A percentile compares a stretch with the other conserved stretches of the same genome.
Conservation (phyloP, 2,113 vertebrate genomes). For the Ovibos moschatus region DNA sequence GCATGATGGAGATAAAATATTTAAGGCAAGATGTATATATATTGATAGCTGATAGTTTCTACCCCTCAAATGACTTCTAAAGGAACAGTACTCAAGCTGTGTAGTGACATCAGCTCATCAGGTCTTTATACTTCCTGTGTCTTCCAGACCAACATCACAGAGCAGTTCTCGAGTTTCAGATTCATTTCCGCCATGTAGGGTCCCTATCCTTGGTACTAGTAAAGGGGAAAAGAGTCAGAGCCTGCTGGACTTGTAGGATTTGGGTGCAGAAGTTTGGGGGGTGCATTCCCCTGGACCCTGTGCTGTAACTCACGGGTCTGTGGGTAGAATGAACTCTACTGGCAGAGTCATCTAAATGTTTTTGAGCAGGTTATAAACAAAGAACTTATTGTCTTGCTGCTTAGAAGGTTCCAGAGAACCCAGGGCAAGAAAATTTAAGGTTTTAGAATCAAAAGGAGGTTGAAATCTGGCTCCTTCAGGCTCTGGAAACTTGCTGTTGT, state of each 20-base stretch:
- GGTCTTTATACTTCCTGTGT: too few relatives aligned
- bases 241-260: not conserved
- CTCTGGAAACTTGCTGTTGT: not conserved
- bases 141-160: not conserved
- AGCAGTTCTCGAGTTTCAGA: not conserved
- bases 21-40: not conserved
- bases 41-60: not conserved
- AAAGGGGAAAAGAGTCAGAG: not conserved
- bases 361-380: not conserved
- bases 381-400: not conserved
- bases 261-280: not conserved
- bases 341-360: not conserved
- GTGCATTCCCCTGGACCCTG: not conserved
- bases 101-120: not conserved
- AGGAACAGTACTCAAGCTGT: not conserved
- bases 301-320: not conserved
- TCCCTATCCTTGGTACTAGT: not conserved
- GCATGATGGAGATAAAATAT: not conserved
- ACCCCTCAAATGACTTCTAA: not conserved
- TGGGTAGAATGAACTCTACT: not conserved
- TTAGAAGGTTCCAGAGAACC: not conserved
- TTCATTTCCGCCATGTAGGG: not conserved
- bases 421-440: not conserved
- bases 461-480: not conserved
- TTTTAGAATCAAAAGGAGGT: not conserved